Conservation (phyloP, 2,888 invertebrate genomes). For the Cenopis cana region DNA sequence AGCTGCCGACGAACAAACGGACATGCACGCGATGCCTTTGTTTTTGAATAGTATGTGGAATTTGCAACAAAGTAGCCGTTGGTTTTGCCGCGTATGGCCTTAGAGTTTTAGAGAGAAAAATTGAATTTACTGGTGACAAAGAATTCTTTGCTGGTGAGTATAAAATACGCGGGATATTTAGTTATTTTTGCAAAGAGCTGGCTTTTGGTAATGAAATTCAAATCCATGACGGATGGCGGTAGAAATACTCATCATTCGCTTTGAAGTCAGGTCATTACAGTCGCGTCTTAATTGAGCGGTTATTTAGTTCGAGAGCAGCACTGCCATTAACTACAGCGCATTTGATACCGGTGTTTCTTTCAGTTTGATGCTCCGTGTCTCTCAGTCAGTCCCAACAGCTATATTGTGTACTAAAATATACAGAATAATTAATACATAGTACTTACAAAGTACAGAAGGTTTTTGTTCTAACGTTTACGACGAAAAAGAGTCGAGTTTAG, state of each 20-base stretch:
- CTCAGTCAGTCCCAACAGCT: too few species aligned
- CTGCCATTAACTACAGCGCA: conserved; percentile 45
- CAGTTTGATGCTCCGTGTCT: too few species aligned
- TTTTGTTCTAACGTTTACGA: too few species aligned
- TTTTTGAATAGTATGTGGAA: conserved; percentile 16
- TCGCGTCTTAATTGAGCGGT: conserved; percentile 62
- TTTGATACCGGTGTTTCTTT: background rate
- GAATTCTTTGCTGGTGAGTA: too few species aligned
- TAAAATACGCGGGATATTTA: too few species aligned
- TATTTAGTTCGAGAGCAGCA: conserved; percentile 55
- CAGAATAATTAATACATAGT: too few species aligned
- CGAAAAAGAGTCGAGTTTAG: too few species aligned
- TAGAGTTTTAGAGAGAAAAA: too few species aligned
- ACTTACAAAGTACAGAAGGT: too few species aligned
- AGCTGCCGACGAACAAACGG: conserved; percentile 18
- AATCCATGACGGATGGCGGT: conserved; percentile 8
- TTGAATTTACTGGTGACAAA: too few species aligned
- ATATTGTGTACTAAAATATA: too few species aligned
- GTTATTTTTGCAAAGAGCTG: too few species aligned
- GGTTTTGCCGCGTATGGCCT: background rate
- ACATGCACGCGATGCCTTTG: conserved; percentile 21
- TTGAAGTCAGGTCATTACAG: conserved; percentile 51
- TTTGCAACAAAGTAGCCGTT: conserved; percentile 7
- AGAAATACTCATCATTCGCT: conserved; percentile 37
- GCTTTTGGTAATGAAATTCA: background rate